A percentile compares a stretch with the other conserved stretches of the same genome.
phyloP scores from a whole-genome alignment of 1,140 invertebrate genomes.

The Ceratoteleas bidentatus region DNA sequence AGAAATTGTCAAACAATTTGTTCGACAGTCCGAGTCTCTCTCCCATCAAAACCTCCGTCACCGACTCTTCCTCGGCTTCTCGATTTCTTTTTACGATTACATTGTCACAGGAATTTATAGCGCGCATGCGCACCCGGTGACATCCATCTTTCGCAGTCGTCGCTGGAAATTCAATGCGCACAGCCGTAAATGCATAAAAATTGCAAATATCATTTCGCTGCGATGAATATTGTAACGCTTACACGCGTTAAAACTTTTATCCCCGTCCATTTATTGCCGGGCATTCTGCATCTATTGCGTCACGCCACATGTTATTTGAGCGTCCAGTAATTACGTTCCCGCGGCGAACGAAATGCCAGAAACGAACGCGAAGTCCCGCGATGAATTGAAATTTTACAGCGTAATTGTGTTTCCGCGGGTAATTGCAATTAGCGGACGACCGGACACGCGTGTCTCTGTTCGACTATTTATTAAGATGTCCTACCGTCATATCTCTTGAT shows the following conservation, averaged over 20 bases:
- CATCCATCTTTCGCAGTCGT: slow-evolving; percentile 42
- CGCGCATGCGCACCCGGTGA: slow-evolving; percentile 14
- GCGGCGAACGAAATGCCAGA: not conserved
- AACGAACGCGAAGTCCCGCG: not conserved
- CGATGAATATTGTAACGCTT: slow-evolving; percentile 46
- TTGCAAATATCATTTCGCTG: slow-evolving; percentile 33
- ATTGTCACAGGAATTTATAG: slow-evolving; percentile 50
- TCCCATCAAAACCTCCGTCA: not conserved
- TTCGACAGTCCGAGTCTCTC: not conserved
- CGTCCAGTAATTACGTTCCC: not conserved
- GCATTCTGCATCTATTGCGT: slow-evolving; percentile 1
- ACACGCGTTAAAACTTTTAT: slow-evolving; percentile 22
- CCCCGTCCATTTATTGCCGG: slow-evolving; percentile 9
- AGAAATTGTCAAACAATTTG: not conserved
- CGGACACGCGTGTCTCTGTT: slow-evolving; percentile 15
- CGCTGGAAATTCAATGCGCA: slow-evolving; percentile 44
- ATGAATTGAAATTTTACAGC: not conserved
- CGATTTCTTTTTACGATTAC: slow-evolving; percentile 47
- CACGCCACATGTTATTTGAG: slow-evolving; percentile 1
- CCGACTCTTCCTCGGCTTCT: slow-evolving; percentile 8
- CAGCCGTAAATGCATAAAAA: slow-evolving; percentile 45
- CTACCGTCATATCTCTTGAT: not conserved
- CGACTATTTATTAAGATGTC: slow-evolving; percentile 53
- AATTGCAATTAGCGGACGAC: not conserved
- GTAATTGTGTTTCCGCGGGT: not conserved